Conservation (phyloP, 1,140 invertebrate genomes). For the Zaprionus gabonicus region DNA sequence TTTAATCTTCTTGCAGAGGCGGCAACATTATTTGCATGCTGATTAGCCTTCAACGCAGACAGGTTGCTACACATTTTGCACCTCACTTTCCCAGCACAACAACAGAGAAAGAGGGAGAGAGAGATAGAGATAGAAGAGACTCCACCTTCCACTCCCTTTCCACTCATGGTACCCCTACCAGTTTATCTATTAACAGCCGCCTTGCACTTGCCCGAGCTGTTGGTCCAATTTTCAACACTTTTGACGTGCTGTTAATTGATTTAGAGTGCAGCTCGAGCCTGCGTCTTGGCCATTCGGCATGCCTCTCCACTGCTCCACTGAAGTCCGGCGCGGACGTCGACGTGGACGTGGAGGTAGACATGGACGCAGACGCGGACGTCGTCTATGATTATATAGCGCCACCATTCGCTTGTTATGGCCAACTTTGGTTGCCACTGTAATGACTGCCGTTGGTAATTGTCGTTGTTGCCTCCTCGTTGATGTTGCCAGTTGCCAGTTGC, state of each 20-base stretch:
- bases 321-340: conserved; percentile 1
- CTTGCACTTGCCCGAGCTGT: conserved; percentile 40
- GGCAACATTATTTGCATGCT: conserved; percentile 82
- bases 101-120: background rate
- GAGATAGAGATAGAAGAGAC: too few relatives aligned
- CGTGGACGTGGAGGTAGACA: conserved; percentile 11
- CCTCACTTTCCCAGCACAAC: conserved; percentile 50
- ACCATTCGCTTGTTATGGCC: conserved; percentile 76
- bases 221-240: conserved; percentile 82
- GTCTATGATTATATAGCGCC: conserved; percentile 80
- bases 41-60: conserved; percentile 79
- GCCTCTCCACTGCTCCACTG: conserved; percentile 29
- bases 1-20: conserved; percentile 70
- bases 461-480: conserved; percentile 57
- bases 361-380: conserved; percentile 14
- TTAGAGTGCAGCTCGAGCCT: conserved; percentile 66
- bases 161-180: conserved; percentile 3
- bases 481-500: conserved; percentile 26
- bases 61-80: conserved; percentile 63
- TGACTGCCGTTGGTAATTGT: conserved; percentile 59
- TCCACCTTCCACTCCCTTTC: conserved; percentile 6
- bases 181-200: conserved; percentile 48
- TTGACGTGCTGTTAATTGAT: conserved; percentile 83
- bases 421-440: conserved; percentile 76
- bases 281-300: conserved; percentile 37